These are phyloP conservation scores for Chirona hameri DNA, from an alignment of 2,888 invertebrate species.

Conservation along the genomic window DNA sequence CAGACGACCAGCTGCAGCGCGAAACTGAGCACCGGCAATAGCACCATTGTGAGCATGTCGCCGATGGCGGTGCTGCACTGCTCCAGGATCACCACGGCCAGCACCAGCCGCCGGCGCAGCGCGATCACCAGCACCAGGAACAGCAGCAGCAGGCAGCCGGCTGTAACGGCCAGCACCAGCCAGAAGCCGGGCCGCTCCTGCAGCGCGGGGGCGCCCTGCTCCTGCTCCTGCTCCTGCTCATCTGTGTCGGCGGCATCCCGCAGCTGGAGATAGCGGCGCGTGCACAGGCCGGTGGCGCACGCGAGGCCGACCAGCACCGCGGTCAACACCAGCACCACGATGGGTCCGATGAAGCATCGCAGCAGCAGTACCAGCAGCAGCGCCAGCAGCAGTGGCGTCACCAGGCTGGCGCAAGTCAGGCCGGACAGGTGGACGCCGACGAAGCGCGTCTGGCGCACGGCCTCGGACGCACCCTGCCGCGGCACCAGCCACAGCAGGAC, in stretches of 20 bases:
- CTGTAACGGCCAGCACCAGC: neutral
- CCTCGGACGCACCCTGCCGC: neutral
- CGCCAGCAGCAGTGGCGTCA: neutral
- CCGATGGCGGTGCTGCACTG: constrained; percentile 6
- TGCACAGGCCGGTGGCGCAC: neutral
- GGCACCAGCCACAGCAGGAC: neutral
- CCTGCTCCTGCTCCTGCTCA: neutral
- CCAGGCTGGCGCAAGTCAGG: neutral
- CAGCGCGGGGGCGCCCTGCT: neutral
- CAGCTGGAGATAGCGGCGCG: neutral
- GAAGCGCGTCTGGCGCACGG: neutral
- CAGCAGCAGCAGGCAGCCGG: neutral
- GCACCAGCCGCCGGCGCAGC: neutral
- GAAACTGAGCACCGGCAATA: neutral
- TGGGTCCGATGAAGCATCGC: neutral
- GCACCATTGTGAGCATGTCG: neutral
- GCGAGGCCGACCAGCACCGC: neutral
- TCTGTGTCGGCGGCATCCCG: neutral
- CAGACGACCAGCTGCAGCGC: neutral
- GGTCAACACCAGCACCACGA: neutral
- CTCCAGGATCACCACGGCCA: neutral
- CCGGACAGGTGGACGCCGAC: neutral
- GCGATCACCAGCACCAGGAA: neutral
- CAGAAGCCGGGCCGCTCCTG: neutral
- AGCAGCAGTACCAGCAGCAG: constrained; percentile 1